Evolutionary conservation across 1,140 invertebrate genomes (phyloP).

Genomic region (Tetragonula clypearis): DNA sequence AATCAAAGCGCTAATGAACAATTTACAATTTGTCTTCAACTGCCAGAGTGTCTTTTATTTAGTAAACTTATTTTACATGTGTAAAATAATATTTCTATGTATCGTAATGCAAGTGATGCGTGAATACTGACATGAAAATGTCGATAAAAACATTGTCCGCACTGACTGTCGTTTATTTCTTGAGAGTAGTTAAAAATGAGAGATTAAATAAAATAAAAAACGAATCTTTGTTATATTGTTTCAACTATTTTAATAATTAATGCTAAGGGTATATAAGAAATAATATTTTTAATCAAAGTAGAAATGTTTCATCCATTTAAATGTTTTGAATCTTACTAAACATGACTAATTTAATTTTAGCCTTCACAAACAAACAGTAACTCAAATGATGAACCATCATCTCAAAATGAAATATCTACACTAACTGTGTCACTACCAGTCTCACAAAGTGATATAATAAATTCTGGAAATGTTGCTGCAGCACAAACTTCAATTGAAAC

Average conservation of each 20-base stretch:
- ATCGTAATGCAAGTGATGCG: neutral
- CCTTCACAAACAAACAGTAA: conserved; percentile 49
- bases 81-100: neutral
- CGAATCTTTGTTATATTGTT: conserved; percentile 6
- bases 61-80: neutral
- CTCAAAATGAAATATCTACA: conserved; percentile 57
- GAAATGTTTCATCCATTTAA: neutral
- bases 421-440: conserved; percentile 69
- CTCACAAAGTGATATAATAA: conserved; percentile 57
- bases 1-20: conserved; percentile 2
- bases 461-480: conserved; percentile 56
- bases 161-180: conserved; percentile 9
- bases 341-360: conserved; percentile 33
- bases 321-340: neutral
- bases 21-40: conserved; percentile 20
- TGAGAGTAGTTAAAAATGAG: neutral
- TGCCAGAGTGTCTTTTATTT: conserved; percentile 17
- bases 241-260: conserved; percentile 6
- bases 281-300: neutral
- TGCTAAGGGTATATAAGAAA: neutral
- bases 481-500: conserved; percentile 52
- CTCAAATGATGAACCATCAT: conserved; percentile 52
- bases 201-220: conserved; percentile 15
- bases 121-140: neutral
- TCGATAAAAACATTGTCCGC: conserved; percentile 23